These are phyloP conservation scores for Agrochola circellaris DNA, from an alignment of 2,888 invertebrate genomes.

Conservation along the genomic window DNA sequence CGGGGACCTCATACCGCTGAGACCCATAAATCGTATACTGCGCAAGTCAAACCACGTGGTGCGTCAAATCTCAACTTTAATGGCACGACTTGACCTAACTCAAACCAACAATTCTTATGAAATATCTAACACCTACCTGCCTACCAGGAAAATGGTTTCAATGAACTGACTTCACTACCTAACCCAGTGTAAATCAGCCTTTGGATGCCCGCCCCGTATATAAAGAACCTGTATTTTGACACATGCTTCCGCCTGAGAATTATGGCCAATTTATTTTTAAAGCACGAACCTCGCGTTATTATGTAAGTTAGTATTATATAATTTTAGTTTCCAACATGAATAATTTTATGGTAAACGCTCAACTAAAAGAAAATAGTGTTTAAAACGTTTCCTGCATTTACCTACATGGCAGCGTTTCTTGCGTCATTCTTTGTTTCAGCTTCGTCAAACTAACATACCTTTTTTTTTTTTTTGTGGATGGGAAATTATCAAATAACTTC, in stretches of 20 bases:
- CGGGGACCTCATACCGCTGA: no score
- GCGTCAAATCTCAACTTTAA: no score
- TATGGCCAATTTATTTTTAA: constrained; percentile 52
- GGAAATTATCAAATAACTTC: no score
- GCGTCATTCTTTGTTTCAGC: not conserved
- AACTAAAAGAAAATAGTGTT: not conserved
- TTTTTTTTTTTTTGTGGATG: no score
- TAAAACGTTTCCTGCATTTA: not conserved
- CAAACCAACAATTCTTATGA: constrained; percentile 20
- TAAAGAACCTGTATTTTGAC: constrained; percentile 47
- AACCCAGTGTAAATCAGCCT: constrained; percentile 19
- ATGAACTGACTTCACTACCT: not conserved
- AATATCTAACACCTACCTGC: not conserved
- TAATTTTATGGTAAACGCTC: not conserved
- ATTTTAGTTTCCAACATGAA: constrained; percentile 1
- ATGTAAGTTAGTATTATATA: not conserved
- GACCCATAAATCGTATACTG: no score
- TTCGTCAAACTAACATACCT: not conserved
- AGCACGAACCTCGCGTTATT: constrained; percentile 13
- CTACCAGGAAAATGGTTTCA: not conserved
- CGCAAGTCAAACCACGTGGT: no score
- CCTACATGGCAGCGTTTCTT: not conserved
- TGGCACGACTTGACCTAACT: no score
- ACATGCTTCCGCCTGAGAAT: constrained; percentile 44
- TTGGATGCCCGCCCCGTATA: constrained; percentile 25